phyloP scores from a whole-genome alignment of 2,113 vertebrate genomes.

The Anarhynchus alexandrinus region DNA sequence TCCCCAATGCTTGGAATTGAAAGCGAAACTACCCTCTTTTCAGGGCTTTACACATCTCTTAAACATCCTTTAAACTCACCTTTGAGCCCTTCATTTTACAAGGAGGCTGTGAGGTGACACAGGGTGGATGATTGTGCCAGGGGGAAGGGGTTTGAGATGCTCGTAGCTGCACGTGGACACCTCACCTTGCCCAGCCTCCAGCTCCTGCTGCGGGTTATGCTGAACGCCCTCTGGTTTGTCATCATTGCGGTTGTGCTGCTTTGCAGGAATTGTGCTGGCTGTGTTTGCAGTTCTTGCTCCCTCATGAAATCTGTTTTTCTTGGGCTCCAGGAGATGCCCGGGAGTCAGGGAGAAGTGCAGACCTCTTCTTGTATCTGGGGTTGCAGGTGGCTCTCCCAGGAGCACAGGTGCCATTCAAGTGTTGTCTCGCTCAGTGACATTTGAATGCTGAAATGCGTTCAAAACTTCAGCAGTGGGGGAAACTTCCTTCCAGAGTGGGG shows the following conservation, averaged over 20 bases:
- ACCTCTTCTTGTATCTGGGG: neutral
- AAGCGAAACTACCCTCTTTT: neutral
- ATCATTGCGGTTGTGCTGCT: accelerated
- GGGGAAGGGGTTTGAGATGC: neutral
- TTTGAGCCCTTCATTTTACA: neutral
- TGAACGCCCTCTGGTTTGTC: neutral
- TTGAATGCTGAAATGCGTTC: neutral
- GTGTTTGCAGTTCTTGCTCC: neutral
- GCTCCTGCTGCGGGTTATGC: neutral
- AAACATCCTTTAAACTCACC: neutral
- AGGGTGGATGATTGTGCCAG: neutral
- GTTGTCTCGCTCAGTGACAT: neutral
- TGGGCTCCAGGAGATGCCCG: neutral
- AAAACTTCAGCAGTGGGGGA: neutral
- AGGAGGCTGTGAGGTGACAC: neutral
- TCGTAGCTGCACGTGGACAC: accelerated
- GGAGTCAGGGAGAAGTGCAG: neutral
- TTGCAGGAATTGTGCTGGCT: neutral
- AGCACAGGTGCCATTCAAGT: accelerated
- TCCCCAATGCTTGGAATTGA: neutral
- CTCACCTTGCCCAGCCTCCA: neutral
- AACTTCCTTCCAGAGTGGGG: neutral
- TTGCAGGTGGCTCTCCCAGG: neutral
- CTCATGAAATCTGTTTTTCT: neutral
- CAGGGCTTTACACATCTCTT: neutral